Conservation (phyloP, 2,113 vertebrate species). For the Bubo scandiacus region DNA sequence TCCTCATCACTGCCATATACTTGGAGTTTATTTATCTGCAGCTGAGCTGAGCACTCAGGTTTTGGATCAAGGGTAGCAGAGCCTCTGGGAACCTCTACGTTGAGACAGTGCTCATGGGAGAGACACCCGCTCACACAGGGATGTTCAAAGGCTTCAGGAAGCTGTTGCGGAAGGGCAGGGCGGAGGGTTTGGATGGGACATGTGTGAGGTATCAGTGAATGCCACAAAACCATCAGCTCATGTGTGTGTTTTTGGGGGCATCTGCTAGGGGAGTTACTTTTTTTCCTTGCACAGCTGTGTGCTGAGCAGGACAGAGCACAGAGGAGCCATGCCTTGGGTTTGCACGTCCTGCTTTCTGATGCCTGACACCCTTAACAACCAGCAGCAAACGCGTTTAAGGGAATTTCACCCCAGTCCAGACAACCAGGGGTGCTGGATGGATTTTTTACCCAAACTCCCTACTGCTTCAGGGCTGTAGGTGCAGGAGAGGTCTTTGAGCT, state of each 20-base stretch:
- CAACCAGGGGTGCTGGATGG: background rate
- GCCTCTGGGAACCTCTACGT: background rate
- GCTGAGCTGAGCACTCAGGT: background rate
- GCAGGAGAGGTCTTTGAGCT: background rate
- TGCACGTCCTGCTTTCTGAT: background rate
- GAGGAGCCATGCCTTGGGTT: background rate
- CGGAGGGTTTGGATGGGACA: background rate
- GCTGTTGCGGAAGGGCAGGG: background rate
- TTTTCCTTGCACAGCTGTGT: background rate
- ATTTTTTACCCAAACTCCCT: background rate
- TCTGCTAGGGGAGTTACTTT: background rate
- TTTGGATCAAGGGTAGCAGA: background rate
- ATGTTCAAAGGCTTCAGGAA: background rate
- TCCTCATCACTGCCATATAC: background rate
- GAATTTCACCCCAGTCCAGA: background rate
- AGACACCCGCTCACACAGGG: background rate
- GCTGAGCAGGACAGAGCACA: background rate
- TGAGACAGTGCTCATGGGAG: background rate
- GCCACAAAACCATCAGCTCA: background rate
- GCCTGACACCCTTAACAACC: background rate
- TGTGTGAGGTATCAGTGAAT: background rate
- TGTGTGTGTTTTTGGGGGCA: background rate
- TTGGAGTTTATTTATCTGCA: background rate
- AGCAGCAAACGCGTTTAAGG: background rate
- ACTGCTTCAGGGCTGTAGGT: background rate